Conservation (phyloP, 2,888 invertebrate species). For the Heteromurus nitidus region DNA sequence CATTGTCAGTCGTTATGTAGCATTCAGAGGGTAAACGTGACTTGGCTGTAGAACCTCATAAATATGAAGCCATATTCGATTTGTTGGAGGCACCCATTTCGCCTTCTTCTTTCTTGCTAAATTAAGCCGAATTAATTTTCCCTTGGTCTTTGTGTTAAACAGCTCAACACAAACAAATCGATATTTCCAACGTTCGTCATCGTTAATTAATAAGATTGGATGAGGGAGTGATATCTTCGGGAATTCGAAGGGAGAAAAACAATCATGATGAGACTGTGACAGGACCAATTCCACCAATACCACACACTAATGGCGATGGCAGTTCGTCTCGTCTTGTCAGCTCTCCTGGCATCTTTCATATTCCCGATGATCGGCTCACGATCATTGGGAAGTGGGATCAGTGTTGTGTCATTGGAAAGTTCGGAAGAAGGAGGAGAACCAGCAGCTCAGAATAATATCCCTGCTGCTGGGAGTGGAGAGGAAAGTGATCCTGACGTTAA, state of each 20-base stretch:
- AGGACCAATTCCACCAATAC: no score
- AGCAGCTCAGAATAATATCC: background rate
- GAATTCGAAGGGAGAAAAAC: no score
- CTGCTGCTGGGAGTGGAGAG: conserved; percentile 27
- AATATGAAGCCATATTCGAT: no score
- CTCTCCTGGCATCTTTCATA: conserved; percentile 14
- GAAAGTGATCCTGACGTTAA: conserved; percentile 30
- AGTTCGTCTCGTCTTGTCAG: conserved; percentile 10
- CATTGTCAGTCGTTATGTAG: conserved; percentile 45
- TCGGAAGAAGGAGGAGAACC: conserved; percentile 20
- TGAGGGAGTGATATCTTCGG: no score
- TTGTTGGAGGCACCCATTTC: no score
- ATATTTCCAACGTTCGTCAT: no score
- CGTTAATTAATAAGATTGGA: no score
- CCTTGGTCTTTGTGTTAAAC: no score
- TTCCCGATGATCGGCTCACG: conserved; percentile 68
- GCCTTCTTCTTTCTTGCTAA: no score
- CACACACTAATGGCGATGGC: conserved; percentile 29
- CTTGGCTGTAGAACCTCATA: no score
- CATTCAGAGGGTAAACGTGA: conserved; percentile 33
- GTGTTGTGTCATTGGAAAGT: conserved; percentile 50
- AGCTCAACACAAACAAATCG: no score
- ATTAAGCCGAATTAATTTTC: no score
- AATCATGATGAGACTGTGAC: background rate
- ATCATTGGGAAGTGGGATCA: conserved; percentile 62